These are phyloP conservation scores for Tyto alba DNA, from an alignment of 2,113 vertebrate species.

Conservation along the genomic window DNA sequence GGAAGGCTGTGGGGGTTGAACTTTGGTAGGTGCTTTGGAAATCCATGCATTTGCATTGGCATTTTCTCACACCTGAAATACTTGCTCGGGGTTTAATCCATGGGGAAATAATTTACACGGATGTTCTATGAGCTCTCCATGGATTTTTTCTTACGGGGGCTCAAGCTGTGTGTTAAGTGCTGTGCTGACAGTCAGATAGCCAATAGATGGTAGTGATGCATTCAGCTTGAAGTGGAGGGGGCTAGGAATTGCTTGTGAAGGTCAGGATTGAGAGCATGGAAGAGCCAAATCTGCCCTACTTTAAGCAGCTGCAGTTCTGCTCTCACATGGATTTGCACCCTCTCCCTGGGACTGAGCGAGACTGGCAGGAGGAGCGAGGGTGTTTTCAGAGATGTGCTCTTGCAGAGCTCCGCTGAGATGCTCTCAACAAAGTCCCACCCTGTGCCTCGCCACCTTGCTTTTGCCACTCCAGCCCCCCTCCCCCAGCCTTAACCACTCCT, in stretches of 20 bases:
- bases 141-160: background rate
- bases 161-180: background rate
- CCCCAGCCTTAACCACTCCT: rapidly evolving
- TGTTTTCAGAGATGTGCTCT: background rate
- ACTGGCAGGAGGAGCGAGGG: background rate
- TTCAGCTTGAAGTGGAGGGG: background rate
- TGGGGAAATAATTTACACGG: background rate
- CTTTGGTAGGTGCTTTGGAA: background rate
- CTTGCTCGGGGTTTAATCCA: background rate
- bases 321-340: background rate
- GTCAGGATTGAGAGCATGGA: background rate
- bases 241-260: background rate
- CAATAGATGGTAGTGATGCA: background rate
- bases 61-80: slow-evolving; percentile 13
- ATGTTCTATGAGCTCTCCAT: background rate
- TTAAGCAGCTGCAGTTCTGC: background rate
- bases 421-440: background rate
- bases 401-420: background rate
- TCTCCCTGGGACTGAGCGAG: background rate
- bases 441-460: background rate
- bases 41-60: background rate
- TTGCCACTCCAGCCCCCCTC: background rate
- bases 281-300: background rate
- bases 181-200: background rate
- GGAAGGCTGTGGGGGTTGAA: background rate